Base-by-base conservation (phyloP, 2,888 invertebrate genomes). In the Actias luna region DNA sequence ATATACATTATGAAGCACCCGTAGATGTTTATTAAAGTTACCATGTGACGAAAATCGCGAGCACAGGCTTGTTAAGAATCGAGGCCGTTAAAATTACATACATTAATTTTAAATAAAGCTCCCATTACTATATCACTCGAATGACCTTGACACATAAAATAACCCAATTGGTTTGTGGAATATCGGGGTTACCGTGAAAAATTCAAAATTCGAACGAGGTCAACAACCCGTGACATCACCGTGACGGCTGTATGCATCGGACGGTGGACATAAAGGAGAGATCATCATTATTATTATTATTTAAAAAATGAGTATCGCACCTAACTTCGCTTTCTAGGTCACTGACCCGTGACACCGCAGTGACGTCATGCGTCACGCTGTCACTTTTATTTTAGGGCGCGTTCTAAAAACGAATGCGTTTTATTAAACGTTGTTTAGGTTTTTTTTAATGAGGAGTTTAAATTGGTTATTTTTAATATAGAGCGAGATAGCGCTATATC, bases 351-450 rank as follows among this genome's bases (percentile, higher is more conserved):
- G 81, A 83, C 84, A 82, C 82, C 78, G 79, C 62, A 14, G 67
- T 82, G 84, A 87, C 87, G 86, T 87, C 83, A 80, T 72, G 31
- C 61, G 59, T 67, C 62, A 66, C 66, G 76, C 75, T 84, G 83
- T 87, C 87, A 87, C 87, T 87, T 87, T 88, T 88, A 83, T 87
- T 87, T 83, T 83, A 82, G 84, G 80, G 80, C 78, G 73, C 74
- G 79, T 71, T 71, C 77, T 71, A 78, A 80, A 74, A 33, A 31
- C 61, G 65, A 61, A 39, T 66, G 52, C 68, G 71, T 73, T 74
- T 69, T 65, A 72, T 72, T 63, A 50, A 50, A 25, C 46, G 46
- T 50, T 50, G 25, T 22, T 50, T 46, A 46, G 46, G 22, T 50
- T 50, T 12, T 50, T 12, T 50, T 50, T 8, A 50, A 50, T 25